Evolutionary conservation across 2,797 vertebrate species (phyloP), one percentile per base, ranked within the genome.

Genomic region (Sphenopsis melanotis): DNA sequence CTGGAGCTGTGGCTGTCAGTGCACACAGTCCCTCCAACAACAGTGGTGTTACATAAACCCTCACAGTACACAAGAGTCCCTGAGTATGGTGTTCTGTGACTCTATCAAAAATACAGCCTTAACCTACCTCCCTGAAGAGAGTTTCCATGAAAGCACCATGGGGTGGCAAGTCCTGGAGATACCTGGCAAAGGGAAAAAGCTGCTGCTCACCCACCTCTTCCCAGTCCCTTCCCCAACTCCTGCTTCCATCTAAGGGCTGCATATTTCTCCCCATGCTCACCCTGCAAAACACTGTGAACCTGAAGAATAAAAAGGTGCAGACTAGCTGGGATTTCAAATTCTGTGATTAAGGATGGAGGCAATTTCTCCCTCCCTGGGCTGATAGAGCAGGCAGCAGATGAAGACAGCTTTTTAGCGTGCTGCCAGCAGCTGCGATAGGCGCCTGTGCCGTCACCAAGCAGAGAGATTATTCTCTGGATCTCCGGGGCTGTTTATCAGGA

Each of bases 401-500:
- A 93, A 97, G 96, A 92, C 20, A n/a, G 96, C 92, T 96, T 93
- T 92, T 93, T 64, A 93, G 96, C 78, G 56, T 32, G 96, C 97
- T 97, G 97, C 97, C 97, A 97, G 96, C 91, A 96, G 93, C 97
- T 95, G 97, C 27, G 97, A 97, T 96, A 96, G 89, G 97, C 91
- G 83, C 97, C 92, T 92, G 92, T 95, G 96, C 93, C 93, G 39
- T 96, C 96, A 96, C 91, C 90, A 60, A 79, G 95, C 95, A 56
- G 66, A 78, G 97, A 96, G 96, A 97, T 95, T 96, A 94, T 90
- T 97, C 95, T 75, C 88, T 64, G 93, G 95, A 95, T 97, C 96
- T 97, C 97, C 90, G 41, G 9, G 96, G 96, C 96, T 97, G 97
- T 98, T 98, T 98, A 97, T 98, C 98, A 96, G 97, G 91, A 95